phyloP scores from a whole-genome alignment of 2,113 vertebrate genomes.

The Oncorhynchus gorbuscha region DNA sequence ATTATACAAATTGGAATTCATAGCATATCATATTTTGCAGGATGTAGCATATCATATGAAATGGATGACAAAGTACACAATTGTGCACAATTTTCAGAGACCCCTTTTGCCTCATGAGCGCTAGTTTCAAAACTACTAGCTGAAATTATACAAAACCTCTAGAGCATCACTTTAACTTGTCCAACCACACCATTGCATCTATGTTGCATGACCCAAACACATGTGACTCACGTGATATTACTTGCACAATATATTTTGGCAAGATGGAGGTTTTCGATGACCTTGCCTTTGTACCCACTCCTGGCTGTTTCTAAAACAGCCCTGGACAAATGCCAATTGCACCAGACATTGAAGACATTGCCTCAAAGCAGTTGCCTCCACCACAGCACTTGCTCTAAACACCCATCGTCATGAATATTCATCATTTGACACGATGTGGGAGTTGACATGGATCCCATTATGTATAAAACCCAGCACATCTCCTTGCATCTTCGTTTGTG shows the following conservation, averaged over 20 bases:
- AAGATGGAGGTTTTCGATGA: conserved; percentile 18
- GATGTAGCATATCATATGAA: not conserved
- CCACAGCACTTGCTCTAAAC: not conserved
- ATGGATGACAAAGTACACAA: not conserved
- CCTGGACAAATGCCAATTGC: not conserved
- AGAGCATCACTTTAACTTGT: not conserved
- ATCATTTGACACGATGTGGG: conserved; percentile 39
- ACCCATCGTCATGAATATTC: conserved; percentile 64
- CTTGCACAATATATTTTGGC: conserved; percentile 25
- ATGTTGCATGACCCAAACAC: not conserved
- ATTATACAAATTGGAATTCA: no score
- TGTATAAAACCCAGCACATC: conserved; percentile 56
- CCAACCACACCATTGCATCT: not conserved
- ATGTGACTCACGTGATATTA: conserved; percentile 32
- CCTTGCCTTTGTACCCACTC: conserved; percentile 50
- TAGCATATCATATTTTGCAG: not conserved
- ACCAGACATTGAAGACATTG: not conserved
- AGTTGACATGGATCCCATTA: conserved; percentile 2
- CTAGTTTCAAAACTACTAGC: no score
- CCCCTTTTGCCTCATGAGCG: no score
- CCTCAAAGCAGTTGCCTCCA: not conserved
- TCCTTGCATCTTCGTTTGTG: conserved; percentile 19
- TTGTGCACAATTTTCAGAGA: no score
- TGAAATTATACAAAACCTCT: no score
- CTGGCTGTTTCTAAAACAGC: conserved; percentile 19